A percentile compares a stretch with the other conserved stretches of the same genome.
Evolutionary conservation across 1,140 invertebrate genomes (phyloP).

Genomic region (Pseudomyrmex flavicornis): DNA sequence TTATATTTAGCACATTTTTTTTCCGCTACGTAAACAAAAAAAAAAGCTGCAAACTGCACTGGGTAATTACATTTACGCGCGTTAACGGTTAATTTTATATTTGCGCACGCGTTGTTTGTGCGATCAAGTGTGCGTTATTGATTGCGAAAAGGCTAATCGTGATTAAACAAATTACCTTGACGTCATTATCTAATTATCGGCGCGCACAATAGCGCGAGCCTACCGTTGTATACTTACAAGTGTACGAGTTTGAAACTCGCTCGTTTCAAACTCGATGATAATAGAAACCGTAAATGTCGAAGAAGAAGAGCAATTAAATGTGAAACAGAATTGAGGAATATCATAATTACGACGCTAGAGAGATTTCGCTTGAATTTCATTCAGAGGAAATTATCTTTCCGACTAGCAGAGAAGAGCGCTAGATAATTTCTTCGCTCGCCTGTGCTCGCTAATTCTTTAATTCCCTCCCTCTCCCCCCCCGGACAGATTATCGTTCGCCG

Average conservation of each 20-base stretch:
- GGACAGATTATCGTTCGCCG: conserved; percentile 24
- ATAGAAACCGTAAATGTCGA: neutral
- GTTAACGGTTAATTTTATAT: neutral
- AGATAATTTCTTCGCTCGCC: neutral
- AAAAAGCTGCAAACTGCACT: too few species aligned
- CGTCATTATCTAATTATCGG: conserved; percentile 23
- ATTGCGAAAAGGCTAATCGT: conserved; percentile 29
- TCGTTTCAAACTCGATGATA: conserved; percentile 12
- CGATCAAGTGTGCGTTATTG: conserved; percentile 12
- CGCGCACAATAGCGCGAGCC: neutral
- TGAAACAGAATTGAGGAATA: neutral
- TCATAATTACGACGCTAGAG: conserved; percentile 5
- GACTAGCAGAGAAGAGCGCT: neutral
- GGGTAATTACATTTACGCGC: too few species aligned
- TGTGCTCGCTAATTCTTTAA: conserved; percentile 26
- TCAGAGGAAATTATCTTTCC: neutral
- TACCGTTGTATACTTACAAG: neutral
- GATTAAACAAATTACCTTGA: conserved; percentile 35
- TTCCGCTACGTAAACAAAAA: too few species aligned
- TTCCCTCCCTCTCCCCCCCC: too few species aligned
- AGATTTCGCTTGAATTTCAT: conserved; percentile 23
- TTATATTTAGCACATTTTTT: too few species aligned
- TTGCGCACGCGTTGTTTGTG: neutral
- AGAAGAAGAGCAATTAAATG: conserved; percentile 17
- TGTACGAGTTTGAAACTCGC: conserved; percentile 5